These are phyloP conservation scores for Tichodroma muraria DNA, from an alignment of 2,113 vertebrate genomes.

Conservation along the genomic window DNA sequence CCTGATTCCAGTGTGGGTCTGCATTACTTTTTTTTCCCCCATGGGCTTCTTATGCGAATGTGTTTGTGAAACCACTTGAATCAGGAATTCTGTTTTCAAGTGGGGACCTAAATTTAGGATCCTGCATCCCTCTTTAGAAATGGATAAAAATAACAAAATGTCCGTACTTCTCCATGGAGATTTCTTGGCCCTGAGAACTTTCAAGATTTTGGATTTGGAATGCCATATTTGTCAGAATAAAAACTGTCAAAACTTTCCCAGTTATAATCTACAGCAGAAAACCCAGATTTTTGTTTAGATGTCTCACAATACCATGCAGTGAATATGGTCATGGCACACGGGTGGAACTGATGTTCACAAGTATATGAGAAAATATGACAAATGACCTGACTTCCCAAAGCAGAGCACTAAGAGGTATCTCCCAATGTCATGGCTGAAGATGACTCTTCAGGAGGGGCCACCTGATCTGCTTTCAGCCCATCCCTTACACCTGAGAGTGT, in stretches of 20 bases:
- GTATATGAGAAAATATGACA: background rate
- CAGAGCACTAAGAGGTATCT: background rate
- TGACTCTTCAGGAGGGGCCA: background rate
- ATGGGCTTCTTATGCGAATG: background rate
- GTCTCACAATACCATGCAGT: background rate
- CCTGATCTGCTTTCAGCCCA: background rate
- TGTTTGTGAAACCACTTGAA: slow-evolving; percentile 25
- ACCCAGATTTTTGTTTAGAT: background rate
- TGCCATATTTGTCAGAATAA: background rate
- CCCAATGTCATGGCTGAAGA: background rate
- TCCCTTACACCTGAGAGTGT: background rate
- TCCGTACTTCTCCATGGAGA: background rate
- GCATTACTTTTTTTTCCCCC: background rate
- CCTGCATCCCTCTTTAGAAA: background rate
- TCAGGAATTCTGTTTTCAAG: slow-evolving; percentile 23
- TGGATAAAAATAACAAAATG: background rate
- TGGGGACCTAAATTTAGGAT: slow-evolving; percentile 20
- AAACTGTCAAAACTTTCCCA: background rate
- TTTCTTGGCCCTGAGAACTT: background rate
- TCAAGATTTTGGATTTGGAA: background rate
- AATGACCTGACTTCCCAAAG: background rate
- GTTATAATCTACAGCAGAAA: background rate
- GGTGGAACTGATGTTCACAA: background rate
- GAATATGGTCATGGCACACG: background rate
- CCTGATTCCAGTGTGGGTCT: background rate